A percentile compares a stretch with the other conserved stretches of the same genome.
Evolutionary conservation across 2,113 vertebrate genomes (phyloP).

Genomic region (Chaetodon trifascialis): DNA sequence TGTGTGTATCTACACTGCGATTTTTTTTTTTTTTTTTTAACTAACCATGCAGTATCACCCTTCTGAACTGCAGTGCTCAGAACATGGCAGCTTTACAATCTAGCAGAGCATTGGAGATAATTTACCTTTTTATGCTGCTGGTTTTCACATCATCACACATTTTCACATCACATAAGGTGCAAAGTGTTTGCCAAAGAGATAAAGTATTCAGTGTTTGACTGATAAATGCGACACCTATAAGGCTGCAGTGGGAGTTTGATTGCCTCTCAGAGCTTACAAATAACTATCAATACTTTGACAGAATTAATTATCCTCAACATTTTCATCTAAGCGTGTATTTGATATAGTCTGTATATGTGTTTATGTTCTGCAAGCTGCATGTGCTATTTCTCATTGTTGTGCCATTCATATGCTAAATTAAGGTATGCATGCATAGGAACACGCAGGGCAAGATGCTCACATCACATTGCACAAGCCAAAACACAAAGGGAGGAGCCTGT

Average conservation of each 20-base stretch:
- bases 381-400: neutral
- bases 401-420: no score
- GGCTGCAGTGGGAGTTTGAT: neutral
- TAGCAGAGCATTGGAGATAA: slow-evolving; percentile 3
- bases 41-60: slow-evolving; percentile 14
- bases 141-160: neutral
- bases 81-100: slow-evolving; percentile 42
- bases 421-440: no score
- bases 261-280: neutral
- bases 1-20: slow-evolving; percentile 16
- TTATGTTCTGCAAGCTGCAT: neutral
- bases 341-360: neutral
- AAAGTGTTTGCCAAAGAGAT: slow-evolving; percentile 13
- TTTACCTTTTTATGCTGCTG: slow-evolving; percentile 42
- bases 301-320: neutral
- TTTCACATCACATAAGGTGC: neutral
- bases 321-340: neutral
- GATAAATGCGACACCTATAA: neutral
- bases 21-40: slow-evolving; percentile 27
- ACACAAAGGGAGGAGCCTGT: neutral
- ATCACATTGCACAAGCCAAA: neutral
- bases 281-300: neutral
- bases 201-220: slow-evolving; percentile 2
- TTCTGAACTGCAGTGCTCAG: slow-evolving; percentile 10
- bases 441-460: no score